Percentiles rank a stretch among this genome's conserved stretches.
Evolutionary conservation across 2,113 vertebrate species (phyloP).

Genomic region (Phoxinus phoxinus): DNA sequence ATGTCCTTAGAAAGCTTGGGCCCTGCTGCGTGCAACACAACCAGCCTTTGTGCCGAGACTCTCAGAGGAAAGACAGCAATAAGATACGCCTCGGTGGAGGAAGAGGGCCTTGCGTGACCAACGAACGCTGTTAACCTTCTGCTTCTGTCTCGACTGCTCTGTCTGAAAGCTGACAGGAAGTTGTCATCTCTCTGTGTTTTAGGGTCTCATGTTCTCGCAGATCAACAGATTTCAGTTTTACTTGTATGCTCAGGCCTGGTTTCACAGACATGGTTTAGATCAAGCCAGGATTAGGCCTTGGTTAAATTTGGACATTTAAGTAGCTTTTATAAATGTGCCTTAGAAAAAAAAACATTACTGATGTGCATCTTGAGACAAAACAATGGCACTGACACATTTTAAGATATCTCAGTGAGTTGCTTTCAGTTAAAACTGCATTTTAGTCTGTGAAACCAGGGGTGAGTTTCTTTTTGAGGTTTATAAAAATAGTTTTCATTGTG

Average conservation of each 20-base stretch:
- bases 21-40: constrained; percentile 41
- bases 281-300: no score
- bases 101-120: constrained; percentile 33
- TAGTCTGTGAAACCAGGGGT: no score
- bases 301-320: no score
- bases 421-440: no score
- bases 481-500: background rate
- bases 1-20: constrained; percentile 7
- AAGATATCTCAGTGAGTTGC: no score
- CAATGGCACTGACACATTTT: no score
- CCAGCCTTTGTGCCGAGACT: constrained; percentile 41
- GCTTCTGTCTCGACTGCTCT: background rate
- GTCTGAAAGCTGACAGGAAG: background rate
- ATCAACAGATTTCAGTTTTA: background rate
- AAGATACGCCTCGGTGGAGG: constrained; percentile 40
- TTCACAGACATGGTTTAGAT: no score
- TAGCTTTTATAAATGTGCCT: no score
- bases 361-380: no score
- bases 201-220: background rate
- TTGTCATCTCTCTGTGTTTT: background rate
- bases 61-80: constrained; percentile 34
- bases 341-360: no score
- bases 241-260: background rate
- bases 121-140: constrained; percentile 7
- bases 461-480: background rate